Evolutionary conservation across 2,797 vertebrate species (phyloP).

Genomic region (Malurus leucopterus): DNA sequence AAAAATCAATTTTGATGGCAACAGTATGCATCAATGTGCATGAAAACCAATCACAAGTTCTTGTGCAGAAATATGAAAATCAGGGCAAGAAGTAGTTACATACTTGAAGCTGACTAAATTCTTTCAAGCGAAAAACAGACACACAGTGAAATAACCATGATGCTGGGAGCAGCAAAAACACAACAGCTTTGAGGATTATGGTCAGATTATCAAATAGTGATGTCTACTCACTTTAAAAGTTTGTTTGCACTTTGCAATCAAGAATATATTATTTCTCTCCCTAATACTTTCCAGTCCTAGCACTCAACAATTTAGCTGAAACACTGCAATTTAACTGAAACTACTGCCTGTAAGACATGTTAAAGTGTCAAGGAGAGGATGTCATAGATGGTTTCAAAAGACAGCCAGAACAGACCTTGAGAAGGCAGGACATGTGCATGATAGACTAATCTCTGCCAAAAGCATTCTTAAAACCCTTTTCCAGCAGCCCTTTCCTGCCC

Average conservation of each 20-base stretch:
- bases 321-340: background rate
- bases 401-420: background rate
- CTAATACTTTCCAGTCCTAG: background rate
- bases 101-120: background rate
- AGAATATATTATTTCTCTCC: background rate
- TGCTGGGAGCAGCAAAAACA: background rate
- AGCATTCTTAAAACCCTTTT: background rate
- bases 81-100: background rate
- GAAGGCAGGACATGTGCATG: background rate
- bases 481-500: background rate
- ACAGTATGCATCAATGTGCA: background rate
- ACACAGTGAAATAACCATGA: background rate
- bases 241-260: background rate
- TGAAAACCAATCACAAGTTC: background rate
- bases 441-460: background rate
- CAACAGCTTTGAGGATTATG: background rate
- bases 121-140: background rate
- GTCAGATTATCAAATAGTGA: background rate
- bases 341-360: background rate
- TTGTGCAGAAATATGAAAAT: constrained; percentile 13
- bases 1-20: background rate
- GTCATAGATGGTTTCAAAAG: background rate
- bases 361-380: background rate
- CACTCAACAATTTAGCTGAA: background rate
- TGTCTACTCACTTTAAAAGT: background rate